Percentiles rank a stretch among this genome's conserved stretches.
phyloP scores from a whole-genome alignment of 2,888 invertebrate genomes.

The Drosophila gaucha region DNA sequence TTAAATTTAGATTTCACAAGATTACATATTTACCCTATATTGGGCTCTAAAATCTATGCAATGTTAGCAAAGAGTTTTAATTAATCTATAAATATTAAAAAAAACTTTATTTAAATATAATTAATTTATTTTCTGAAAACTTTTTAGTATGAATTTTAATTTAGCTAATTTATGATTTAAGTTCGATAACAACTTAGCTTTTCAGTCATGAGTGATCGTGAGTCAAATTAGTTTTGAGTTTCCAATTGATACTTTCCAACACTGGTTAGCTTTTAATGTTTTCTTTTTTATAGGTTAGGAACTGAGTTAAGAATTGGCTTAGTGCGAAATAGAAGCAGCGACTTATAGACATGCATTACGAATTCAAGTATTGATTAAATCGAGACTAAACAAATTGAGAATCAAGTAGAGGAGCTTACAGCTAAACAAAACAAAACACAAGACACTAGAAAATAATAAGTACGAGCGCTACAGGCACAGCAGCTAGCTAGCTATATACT shows the following conservation, averaged over 20 bases:
- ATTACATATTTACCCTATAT: no score
- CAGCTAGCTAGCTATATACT: conserved; percentile 28
- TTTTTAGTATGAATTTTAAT: not conserved
- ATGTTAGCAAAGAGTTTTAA: no score
- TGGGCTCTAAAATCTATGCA: no score
- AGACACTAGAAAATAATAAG: conserved; percentile 42
- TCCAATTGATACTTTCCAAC: conserved; percentile 12
- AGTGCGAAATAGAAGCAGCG: conserved; percentile 53
- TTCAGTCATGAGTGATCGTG: conserved; percentile 22
- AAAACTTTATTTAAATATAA: not conserved
- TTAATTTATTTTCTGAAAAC: not conserved
- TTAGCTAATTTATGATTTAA: not conserved
- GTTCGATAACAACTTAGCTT: not conserved
- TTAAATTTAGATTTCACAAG: no score
- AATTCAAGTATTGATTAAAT: conserved; percentile 42
- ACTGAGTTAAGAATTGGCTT: conserved; percentile 47
- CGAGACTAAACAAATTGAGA: conserved; percentile 37
- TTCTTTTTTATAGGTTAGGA: conserved; percentile 32
- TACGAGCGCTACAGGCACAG: conserved; percentile 60
- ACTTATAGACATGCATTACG: conserved; percentile 62
- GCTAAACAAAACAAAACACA: conserved; percentile 56
- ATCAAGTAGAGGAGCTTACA: conserved; percentile 75
- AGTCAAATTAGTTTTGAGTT: not conserved
- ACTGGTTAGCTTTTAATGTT: conserved; percentile 13
- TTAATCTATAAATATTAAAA: not conserved